Evolutionary conservation across 2,888 invertebrate genomes (phyloP), one percentile per base, ranked within the genome.

Genomic region (Heteromyza rotundicornis): DNA sequence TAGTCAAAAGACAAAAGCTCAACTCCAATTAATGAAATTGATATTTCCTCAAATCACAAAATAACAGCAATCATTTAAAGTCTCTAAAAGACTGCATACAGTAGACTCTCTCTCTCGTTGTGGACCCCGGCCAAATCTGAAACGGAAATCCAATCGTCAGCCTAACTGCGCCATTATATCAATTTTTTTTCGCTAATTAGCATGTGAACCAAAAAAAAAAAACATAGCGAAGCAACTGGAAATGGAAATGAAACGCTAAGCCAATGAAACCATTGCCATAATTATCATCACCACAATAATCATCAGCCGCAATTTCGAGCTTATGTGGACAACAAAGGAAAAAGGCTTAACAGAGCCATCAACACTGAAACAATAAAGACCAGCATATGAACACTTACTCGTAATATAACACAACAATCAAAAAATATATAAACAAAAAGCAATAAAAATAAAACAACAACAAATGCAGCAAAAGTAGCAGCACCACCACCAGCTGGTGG

Each of bases 381-480:
- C 27, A 32, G 19, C 27, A 53, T 53, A 53, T 23, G 53, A 22
- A 32, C 8, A 12, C 32, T 1, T 16, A 27, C 27, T 16, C 2
- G 27, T 2, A 23, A 10, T 5, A 19, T n/a, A 36, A 22, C 40
- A 40, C 40, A 3, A 3, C 24, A 35, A 55, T 40, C 40, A 40
- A 12, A 14, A 24, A 53, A 16, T 23, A 51, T 8, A 35, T 35
- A 20, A 55, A 16, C 35, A 32, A 27, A 20, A 53, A 53, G 2
- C 17, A n/a, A 51, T n/a, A 53, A 7, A 36, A 16, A 32, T 5
- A 54, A 2, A 32, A 36, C 55, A 27, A 32, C 47, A 59, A 57
- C 27, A 47, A 49, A 19, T 47, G 54, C 40, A 70, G 75, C 65
- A 57, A 44, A 44, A 60, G 57, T 50, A 12, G 22, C 61, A 65